Base-by-base conservation (phyloP, 2,113 vertebrate genomes). In the Tamias sibiricus region DNA sequence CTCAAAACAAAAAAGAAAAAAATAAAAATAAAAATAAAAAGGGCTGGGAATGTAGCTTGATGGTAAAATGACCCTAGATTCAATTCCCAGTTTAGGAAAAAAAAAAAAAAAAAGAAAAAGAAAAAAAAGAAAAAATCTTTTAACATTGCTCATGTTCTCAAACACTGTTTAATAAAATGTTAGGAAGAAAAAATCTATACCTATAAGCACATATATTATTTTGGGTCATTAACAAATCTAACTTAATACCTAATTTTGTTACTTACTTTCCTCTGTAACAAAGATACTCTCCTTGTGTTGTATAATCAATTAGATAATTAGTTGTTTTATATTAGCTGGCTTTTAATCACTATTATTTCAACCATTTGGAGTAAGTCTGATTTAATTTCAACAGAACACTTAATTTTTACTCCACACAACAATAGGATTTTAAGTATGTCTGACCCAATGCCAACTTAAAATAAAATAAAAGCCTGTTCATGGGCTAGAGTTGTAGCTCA, bases 301-400 rank as follows among this genome's bases (percentile, higher is more conserved):
- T n/a, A 88, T 8, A 90, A 95, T 3, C 87, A 16, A 74, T 76
- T 76, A 81, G 42, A 88, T 80, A 79, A 94, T 87, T 77, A 95
- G 28, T 37, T 94, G 54, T 57, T 57, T 57, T 57, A 57, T 24
- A 57, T 57, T 57, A 22, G 54, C 54, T 57, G 52, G 49, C 47
- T 82, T 94, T 95, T 72, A 93, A 90, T 59, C 20, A 64, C 64
- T 80, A 96, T 26, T 66, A 96, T 77, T 94, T 96, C 44, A 95
- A 95, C 32, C 52, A 89, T 86, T 89, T 87, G 71, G 13, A 68
- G 0, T 86, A 74, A 87, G 16, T 91, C 17, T 96, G 28, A 62
- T 84, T 28, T 62, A 30, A 72, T 93, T 84, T 93, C 35, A 93
- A 72, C n/a, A 86, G 77, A 96, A 74, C 87, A 81, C 83, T 95